Base-by-base conservation (phyloP, 2,888 invertebrate species). In the Zaprionus bogoriensis region DNA sequence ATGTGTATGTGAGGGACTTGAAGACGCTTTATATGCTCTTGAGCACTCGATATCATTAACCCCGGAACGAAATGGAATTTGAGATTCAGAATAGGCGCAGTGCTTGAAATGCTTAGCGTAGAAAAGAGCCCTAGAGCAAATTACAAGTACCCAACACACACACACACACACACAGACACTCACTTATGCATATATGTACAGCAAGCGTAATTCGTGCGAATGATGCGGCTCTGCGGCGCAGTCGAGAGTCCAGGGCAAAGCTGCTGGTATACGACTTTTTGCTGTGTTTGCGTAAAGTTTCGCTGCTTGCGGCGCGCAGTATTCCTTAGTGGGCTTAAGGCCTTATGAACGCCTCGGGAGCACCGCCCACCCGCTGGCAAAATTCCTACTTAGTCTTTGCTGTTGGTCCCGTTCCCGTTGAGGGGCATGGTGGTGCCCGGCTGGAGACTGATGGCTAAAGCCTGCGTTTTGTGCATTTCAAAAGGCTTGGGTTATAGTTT, bases 241-340 rank as follows among this genome's bases (percentile, higher is more conserved):
- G 38, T 7, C 39, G 6, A 41, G 17, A 27, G 30, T 20, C 22
- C 39, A 27, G 39, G 9, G 39, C 38, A n/a, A n/a, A 50, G n/a
- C 19, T 36, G 14, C 48, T 47, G 27, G 39, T 47, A 28, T 28
- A n/a, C 41, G 61, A 73, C 73, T 73, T 85, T 55, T 48, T 79
- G 77, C 77, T 72, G 61, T 67, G 80, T 85, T 82, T 82, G 80
- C 83, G 69, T 64, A 67, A 74, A 74, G 64, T 76, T 72, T 67
- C 59, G 46, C 48, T 54, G 67, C 30, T 41, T 28, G 36, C 30
- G 53, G 10, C 51, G 28, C 60, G 36, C 70, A 63, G 61, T 59
- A 57, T 59, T 50, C 59, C 44, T 48, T 54, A 75, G 66, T 68
- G 52, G 45, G 67, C 52, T 61, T 48, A 64, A 44, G 70, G 38